Conservation (phyloP, 2,888 invertebrate genomes). For the Sipunculus nudus region DNA sequence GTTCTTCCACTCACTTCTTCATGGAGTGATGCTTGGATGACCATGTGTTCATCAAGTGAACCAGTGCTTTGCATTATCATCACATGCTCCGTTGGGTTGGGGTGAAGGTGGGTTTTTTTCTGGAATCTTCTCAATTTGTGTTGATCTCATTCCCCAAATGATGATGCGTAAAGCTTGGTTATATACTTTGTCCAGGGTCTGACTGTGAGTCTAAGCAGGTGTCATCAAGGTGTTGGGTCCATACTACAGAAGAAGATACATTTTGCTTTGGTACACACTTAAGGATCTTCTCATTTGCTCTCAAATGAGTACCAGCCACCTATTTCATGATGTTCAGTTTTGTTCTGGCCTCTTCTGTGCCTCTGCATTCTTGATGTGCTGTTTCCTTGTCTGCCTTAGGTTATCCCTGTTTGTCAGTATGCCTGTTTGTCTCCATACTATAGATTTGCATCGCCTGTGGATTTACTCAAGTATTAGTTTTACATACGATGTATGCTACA, state of each 20-base stretch:
- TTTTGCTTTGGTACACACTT: slow-evolving; percentile 19
- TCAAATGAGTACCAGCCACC: slow-evolving; percentile 24
- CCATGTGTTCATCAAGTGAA: slow-evolving; percentile 12
- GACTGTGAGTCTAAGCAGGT: slow-evolving; percentile 12
- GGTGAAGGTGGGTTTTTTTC: slow-evolving; percentile 4
- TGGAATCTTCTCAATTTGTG: slow-evolving; percentile 9
- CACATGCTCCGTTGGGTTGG: slow-evolving; percentile 1
- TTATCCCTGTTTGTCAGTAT: slow-evolving; percentile 25
- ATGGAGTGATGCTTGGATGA: slow-evolving; percentile 12
- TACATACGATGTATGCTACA: too few relatives aligned
- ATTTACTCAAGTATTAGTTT: too few relatives aligned
- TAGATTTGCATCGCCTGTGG: not conserved
- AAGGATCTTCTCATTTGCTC: slow-evolving; percentile 16
- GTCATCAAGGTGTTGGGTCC: slow-evolving; percentile 18
- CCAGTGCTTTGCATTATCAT: slow-evolving; percentile 12
- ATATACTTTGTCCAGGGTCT: slow-evolving; percentile 6
- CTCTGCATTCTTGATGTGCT: slow-evolving; percentile 5
- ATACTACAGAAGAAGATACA: slow-evolving; percentile 17
- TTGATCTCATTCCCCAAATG: slow-evolving; percentile 15
- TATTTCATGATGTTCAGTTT: slow-evolving; percentile 25
- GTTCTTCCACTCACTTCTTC: slow-evolving; percentile 1
- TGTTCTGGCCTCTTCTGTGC: slow-evolving; percentile 15
- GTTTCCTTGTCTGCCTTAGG: slow-evolving; percentile 23
- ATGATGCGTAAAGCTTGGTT: slow-evolving; percentile 12
- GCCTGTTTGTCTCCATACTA: slow-evolving; percentile 6